A percentile compares a stretch with the other conserved stretches of the same genome.
These are phyloP conservation scores for Dasysyrphus tricinctus DNA, from an alignment of 2,888 invertebrate genomes.

Conservation along the genomic window DNA sequence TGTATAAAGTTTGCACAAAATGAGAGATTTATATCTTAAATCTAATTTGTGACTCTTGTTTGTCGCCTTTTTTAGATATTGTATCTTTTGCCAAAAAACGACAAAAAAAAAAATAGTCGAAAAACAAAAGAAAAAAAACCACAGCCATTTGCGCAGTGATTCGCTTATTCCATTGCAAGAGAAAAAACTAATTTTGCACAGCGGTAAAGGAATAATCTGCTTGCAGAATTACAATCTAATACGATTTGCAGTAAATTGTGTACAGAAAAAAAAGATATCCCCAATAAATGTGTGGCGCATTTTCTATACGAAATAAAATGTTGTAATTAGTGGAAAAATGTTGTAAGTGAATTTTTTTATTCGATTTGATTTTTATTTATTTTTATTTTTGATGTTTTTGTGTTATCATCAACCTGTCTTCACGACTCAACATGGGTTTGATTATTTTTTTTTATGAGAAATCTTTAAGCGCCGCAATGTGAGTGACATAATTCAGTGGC, in stretches of 20 bases:
- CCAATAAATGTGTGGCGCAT: constrained; percentile 50
- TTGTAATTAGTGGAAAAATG: constrained; percentile 67
- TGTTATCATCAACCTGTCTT: constrained; percentile 44
- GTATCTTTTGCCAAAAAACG: constrained; percentile 69
- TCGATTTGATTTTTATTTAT: constrained; percentile 7
- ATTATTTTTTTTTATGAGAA: constrained; percentile 37
- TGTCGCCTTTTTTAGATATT: constrained; percentile 75
- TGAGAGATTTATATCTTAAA: constrained; percentile 73
- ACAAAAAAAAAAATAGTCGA: constrained; percentile 26
- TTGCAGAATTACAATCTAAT: constrained; percentile 30
- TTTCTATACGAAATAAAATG: constrained; percentile 52
- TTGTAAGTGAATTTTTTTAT: constrained; percentile 54
- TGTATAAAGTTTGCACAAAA: constrained; percentile 57
- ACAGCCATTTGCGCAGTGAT: constrained; percentile 22
- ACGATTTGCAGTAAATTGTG: constrained; percentile 46
- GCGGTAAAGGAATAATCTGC: constrained; percentile 20
- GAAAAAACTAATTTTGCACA: constrained; percentile 61
- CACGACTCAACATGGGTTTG: constrained; percentile 51
- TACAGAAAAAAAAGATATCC: constrained; percentile 10
- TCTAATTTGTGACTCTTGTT: constrained; percentile 76
- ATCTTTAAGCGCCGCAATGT: constrained; percentile 67
- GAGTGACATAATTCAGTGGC: constrained; percentile 69
- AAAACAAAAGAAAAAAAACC: background rate
- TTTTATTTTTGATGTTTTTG: constrained; percentile 9
- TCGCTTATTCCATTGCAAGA: constrained; percentile 18